Conservation (phyloP, 2,797 vertebrate genomes). For the Moxostoma hubbsi region DNA sequence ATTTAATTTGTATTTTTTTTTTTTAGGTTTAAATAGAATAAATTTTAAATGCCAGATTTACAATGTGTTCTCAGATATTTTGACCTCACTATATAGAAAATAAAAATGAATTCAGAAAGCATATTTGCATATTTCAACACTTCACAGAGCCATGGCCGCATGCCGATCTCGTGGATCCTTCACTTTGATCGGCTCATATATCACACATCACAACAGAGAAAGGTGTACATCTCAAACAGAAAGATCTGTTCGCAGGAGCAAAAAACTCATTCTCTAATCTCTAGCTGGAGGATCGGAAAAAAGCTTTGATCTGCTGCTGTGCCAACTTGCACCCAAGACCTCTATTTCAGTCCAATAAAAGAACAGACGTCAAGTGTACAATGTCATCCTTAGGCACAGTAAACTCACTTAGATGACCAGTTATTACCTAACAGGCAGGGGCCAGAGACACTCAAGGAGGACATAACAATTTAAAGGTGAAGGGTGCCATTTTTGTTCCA, state of each 20-base stretch:
- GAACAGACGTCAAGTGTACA: no score
- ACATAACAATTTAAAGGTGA: neutral
- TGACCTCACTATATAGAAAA: no score
- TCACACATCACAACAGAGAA: neutral
- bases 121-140: no score
- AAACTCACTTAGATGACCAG: neutral
- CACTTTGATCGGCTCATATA: neutral
- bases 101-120: neutral
- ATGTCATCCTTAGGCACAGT: no score
- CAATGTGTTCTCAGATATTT: no score
- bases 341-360: neutral
- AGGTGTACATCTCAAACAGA: neutral
- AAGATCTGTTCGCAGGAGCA: neutral
- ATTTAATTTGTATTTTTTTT: no score
- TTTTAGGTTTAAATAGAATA: no score
- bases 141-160: neutral
- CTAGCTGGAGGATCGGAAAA: neutral
- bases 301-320: slow-evolving; percentile 14
- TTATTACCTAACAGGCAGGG: neutral
- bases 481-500: no score
- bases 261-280: slow-evolving; percentile 24
- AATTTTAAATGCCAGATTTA: no score
- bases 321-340: neutral
- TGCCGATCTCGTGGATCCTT: neutral
- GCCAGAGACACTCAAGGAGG: neutral